These are phyloP conservation scores for Choristoneura fumiferana DNA, from an alignment of 1,140 invertebrate genomes.

Conservation along the genomic window DNA sequence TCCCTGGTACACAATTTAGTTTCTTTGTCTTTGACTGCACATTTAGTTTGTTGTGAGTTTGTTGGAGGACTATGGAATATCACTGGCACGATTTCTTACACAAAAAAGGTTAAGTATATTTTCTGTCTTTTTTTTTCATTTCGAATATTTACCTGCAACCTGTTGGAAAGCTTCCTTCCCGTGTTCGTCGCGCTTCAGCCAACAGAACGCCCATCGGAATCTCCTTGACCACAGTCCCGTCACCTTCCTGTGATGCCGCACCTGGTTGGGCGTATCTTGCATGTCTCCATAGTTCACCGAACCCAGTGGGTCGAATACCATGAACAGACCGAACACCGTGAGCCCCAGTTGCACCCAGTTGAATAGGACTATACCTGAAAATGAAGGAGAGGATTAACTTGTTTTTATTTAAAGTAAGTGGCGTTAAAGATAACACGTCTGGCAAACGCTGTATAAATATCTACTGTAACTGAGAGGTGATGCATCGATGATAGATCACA, in stretches of 20 bases:
- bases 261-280: slow-evolving; percentile 80
- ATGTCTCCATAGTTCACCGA: slow-evolving; percentile 81
- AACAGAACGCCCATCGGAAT: slow-evolving; percentile 89
- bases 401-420: no score
- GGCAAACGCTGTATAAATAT: no score
- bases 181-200: slow-evolving; percentile 87
- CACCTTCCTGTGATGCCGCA: slow-evolving; percentile 80
- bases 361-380: slow-evolving; percentile 86
- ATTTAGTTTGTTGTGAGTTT: no score
- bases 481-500: no score
- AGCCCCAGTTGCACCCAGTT: slow-evolving; percentile 89
- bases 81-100: no score
- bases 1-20: no score
- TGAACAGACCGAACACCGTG: slow-evolving; percentile 85
- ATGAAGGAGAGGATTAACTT: slow-evolving; percentile 1
- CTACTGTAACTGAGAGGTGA: no score
- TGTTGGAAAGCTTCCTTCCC: slow-evolving; percentile 91
- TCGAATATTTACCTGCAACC: slow-evolving; percentile 86
- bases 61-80: no score
- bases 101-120: no score
- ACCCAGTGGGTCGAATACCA: slow-evolving; percentile 90
- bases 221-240: slow-evolving; percentile 84
- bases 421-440: no score
- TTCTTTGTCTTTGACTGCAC: no score
- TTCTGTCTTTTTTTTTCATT: no score